phyloP scores from a whole-genome alignment of 2,888 invertebrate genomes.

The Cataglyphis rosenhaueri region DNA sequence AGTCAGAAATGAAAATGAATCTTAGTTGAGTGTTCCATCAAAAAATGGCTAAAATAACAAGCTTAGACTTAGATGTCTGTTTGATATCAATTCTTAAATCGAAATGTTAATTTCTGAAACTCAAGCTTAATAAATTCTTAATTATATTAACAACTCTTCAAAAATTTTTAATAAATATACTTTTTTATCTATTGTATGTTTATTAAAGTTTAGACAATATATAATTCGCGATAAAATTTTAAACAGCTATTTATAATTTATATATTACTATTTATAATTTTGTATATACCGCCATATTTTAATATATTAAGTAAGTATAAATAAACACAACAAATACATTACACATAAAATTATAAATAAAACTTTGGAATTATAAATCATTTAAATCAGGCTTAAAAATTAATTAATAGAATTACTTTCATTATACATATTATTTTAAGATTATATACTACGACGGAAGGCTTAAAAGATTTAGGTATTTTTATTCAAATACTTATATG shows the following conservation, averaged over 20 bases:
- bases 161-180: neutral
- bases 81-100: neutral
- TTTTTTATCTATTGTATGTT: neutral
- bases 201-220: neutral
- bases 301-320: neutral
- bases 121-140: neutral
- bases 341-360: slow-evolving; percentile 3
- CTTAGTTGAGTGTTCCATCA: neutral
- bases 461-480: neutral
- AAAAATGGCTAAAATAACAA: slow-evolving; percentile 1
- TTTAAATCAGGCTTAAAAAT: neutral
- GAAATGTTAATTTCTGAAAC: neutral
- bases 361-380: neutral
- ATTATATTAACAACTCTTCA: neutral
- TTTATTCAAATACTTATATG: neutral
- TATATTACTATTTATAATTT: neutral
- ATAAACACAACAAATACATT: neutral
- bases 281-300: neutral
- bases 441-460: neutral
- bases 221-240: neutral
- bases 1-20: slow-evolving; percentile 12
- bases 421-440: neutral
- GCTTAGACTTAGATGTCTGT: neutral
- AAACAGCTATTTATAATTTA: neutral
- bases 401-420: neutral